Percentiles rank a stretch among this genome's conserved stretches.
Conservation (phyloP, 1,140 invertebrate genomes). For the Macrosteles quadrilineatus region DNA sequence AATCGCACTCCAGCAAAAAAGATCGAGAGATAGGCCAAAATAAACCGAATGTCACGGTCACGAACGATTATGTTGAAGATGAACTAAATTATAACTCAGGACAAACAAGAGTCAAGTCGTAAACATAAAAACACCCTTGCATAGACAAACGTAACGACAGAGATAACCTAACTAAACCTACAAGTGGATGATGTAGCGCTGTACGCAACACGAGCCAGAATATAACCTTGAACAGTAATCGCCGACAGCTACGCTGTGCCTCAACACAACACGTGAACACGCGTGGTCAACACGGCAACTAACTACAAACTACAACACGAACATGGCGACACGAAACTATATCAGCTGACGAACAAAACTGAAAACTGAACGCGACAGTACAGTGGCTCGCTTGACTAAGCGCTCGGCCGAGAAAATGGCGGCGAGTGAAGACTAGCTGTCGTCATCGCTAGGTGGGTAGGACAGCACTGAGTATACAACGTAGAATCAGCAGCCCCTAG, state of each 20-base stretch:
- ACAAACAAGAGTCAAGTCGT: neutral
- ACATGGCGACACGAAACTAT: neutral
- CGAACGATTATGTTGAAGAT: too few species aligned
- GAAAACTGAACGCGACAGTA: neutral
- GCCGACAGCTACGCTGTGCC: neutral
- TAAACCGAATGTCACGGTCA: too few species aligned
- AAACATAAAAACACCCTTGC: neutral
- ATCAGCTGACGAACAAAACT: neutral
- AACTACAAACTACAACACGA: neutral
- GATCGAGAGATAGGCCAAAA: too few species aligned
- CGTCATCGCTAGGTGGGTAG: too few species aligned
- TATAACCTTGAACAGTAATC: conserved; percentile 23
- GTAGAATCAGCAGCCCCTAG: too few species aligned
- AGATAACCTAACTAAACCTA: neutral
- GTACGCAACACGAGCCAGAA: neutral
- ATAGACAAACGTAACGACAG: neutral
- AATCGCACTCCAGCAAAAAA: too few species aligned
- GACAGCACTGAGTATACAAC: too few species aligned
- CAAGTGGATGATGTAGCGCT: neutral
- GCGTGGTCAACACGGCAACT: neutral
- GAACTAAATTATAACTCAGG: too few species aligned
- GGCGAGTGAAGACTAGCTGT: too few species aligned
- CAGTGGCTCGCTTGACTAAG: conserved; percentile 17
- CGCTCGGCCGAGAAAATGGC: neutral
- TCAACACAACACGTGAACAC: neutral